Evolutionary conservation across 2,888 invertebrate genomes (phyloP).

Genomic region (Mayetiola destructor): DNA sequence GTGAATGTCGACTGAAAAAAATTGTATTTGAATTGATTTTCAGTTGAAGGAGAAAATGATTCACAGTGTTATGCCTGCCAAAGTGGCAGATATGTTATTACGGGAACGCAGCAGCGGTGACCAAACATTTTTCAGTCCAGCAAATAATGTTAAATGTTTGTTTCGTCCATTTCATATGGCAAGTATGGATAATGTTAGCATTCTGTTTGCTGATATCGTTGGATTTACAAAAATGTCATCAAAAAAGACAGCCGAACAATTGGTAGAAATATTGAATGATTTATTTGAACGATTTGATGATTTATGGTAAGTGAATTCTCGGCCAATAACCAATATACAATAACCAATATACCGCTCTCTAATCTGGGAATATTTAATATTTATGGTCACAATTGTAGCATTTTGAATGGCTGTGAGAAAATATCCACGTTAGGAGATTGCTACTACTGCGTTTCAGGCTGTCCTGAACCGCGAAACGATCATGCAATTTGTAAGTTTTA

Average conservation of each 20-base stretch:
- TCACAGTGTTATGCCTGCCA: constrained; percentile 92
- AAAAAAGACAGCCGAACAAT: constrained; percentile 88
- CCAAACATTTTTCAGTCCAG: constrained; percentile 25
- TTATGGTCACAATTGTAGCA: too few species aligned
- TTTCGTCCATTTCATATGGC: constrained; percentile 96
- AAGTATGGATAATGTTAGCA: constrained; percentile 90
- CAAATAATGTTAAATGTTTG: constrained; percentile 53
- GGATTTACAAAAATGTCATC: constrained; percentile 96
- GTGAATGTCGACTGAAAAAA: not conserved
- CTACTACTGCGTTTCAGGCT: constrained; percentile 80
- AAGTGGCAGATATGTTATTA: constrained; percentile 73
- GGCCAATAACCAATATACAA: too few species aligned
- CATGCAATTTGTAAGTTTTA: constrained; percentile 60
- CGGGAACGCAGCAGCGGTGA: constrained; percentile 57
- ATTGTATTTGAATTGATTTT: not conserved
- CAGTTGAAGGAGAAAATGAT: constrained; percentile 89
- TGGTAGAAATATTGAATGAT: constrained; percentile 90
- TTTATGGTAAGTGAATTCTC: constrained; percentile 69
- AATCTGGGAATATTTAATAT: too few species aligned
- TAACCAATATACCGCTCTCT: too few species aligned
- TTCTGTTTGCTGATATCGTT: constrained; percentile 93
- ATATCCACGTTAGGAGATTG: constrained; percentile 91
- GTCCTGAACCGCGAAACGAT: constrained; percentile 79
- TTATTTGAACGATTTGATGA: constrained; percentile 90
- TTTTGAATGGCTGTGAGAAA: constrained; percentile 78